phyloP scores from a whole-genome alignment of 1,140 invertebrate genomes.

The Anastatus disparis region DNA sequence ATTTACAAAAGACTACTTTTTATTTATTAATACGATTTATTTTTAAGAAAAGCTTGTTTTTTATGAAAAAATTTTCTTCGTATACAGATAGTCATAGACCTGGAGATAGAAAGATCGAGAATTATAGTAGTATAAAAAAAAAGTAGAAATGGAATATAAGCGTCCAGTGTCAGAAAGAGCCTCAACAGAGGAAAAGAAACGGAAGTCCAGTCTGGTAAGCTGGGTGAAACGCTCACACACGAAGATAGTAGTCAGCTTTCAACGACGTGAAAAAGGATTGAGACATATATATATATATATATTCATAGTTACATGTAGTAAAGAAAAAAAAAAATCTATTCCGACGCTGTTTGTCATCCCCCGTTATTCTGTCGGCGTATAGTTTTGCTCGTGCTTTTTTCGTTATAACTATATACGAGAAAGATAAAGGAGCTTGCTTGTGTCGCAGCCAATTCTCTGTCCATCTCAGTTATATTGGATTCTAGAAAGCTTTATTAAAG shows the following conservation, averaged over 20 bases:
- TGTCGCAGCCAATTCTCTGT: too few relatives aligned
- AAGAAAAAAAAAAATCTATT: constrained; percentile 21
- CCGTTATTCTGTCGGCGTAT: not conserved
- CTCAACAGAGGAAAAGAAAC: constrained; percentile 9
- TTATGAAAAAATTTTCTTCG: too few relatives aligned
- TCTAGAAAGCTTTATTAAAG: too few relatives aligned
- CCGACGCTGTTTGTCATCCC: constrained; percentile 21
- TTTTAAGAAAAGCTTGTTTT: too few relatives aligned
- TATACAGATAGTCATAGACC: not conserved
- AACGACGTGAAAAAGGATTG: constrained; percentile 16
- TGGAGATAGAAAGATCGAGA: not conserved
- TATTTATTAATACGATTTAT: too few relatives aligned
- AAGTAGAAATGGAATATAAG: constrained; percentile 17
- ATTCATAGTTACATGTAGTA: not conserved
- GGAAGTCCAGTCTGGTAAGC: constrained; percentile 42
- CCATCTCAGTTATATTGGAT: too few relatives aligned
- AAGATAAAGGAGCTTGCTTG: too few relatives aligned
- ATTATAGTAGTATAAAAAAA: not conserved
- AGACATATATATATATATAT: not conserved
- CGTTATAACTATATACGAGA: too few relatives aligned
- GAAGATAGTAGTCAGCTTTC: not conserved
- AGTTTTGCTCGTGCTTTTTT: constrained; percentile 8
- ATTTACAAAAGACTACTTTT: too few relatives aligned
- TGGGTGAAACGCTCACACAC: constrained; percentile 2
- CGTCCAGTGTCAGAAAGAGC: not conserved